phyloP scores from a whole-genome alignment of 2,797 vertebrate species.

The Gephyroberyx darwinii region DNA sequence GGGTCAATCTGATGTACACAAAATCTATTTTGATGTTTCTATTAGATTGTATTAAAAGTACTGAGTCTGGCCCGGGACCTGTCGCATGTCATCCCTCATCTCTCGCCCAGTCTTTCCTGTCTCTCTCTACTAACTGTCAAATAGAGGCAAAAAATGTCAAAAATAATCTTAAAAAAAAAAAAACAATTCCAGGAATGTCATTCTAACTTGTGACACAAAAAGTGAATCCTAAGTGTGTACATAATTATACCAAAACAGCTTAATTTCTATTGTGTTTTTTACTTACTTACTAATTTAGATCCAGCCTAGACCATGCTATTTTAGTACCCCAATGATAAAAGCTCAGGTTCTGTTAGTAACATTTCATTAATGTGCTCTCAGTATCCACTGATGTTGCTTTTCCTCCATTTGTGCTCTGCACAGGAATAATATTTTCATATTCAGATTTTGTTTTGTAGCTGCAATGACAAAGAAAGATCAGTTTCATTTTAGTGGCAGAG shows the following conservation, averaged over 20 bases:
- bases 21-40: constrained; percentile 21
- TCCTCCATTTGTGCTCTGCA: not conserved
- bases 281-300: not conserved
- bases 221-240: not conserved
- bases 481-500: not conserved
- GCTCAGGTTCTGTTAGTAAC: not conserved
- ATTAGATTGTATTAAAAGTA: not conserved
- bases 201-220: not conserved
- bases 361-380: not conserved
- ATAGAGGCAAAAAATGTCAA: too few relatives aligned
- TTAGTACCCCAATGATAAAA: not conserved
- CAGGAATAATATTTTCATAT: not conserved
- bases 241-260: not conserved
- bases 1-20: constrained; percentile 48
- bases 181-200: not conserved
- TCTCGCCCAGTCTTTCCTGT: too few relatives aligned
- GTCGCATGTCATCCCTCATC: too few relatives aligned
- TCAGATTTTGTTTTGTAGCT: not conserved
- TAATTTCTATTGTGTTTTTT: not conserved
- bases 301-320: not conserved
- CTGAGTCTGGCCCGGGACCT: not conserved
- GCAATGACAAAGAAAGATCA: not conserved
- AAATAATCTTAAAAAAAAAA: too few relatives aligned
- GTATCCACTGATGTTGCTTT: not conserved
- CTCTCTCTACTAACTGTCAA: too few relatives aligned